phyloP scores from a whole-genome alignment of 2,113 vertebrate genomes.

The Agelaius tricolor region DNA sequence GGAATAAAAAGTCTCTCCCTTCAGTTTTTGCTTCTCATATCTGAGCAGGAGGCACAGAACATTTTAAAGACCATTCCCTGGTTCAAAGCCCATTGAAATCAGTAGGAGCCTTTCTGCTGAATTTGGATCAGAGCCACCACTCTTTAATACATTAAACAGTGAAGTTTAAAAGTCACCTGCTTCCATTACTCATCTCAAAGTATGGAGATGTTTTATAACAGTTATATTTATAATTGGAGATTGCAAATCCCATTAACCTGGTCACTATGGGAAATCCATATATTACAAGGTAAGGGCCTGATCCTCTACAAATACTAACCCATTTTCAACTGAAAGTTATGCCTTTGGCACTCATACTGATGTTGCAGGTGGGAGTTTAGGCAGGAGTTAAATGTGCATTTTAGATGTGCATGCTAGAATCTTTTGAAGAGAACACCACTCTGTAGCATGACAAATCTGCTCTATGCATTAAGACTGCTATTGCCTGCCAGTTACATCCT shows the following conservation, averaged over 20 bases:
- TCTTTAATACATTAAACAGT: neutral
- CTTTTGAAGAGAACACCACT: neutral
- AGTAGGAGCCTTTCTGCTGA: neutral
- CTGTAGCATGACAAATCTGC: neutral
- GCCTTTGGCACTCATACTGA: neutral
- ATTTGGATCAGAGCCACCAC: neutral
- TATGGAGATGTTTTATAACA: neutral
- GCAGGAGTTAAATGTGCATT: neutral
- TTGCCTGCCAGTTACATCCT: neutral
- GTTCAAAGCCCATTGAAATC: neutral
- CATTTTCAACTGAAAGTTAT: neutral
- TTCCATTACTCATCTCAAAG: neutral
- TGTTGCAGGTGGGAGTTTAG: neutral
- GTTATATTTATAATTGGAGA: neutral
- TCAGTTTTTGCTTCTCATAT: slow-evolving; percentile 11
- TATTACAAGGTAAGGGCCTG: neutral
- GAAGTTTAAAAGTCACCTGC: neutral
- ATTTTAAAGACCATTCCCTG: neutral
- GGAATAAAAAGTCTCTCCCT: neutral
- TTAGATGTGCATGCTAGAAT: neutral
- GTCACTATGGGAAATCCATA: neutral
- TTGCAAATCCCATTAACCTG: neutral
- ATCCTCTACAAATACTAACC: neutral
- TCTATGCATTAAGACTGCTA: neutral
- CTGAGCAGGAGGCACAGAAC: neutral